Base-by-base conservation (phyloP, 2,888 invertebrate species). In the Drosophila pseudotakahashii region DNA sequence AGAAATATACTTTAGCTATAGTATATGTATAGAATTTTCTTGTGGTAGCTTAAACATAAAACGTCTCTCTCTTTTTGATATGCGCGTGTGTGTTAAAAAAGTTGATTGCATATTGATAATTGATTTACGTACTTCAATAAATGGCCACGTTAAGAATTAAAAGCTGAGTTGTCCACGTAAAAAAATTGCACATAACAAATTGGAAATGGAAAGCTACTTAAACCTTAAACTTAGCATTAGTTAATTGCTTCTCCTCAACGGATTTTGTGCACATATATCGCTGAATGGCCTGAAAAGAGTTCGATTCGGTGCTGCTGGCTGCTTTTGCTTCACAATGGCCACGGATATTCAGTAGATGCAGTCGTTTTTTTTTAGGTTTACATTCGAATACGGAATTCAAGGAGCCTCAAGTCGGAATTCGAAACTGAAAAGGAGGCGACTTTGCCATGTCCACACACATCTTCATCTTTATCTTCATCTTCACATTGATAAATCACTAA, bases 131-230 rank as follows among this genome's bases (percentile, higher is more conserved):
- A 68, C 58, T 39, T 51, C 58, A 59, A 63, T 80, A 72, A 78
- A 84, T 81, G 81, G 85, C 85, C 78, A 79, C 73, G 57, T 64
- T 75, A 61, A 37, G 60, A 86, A 80, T 77, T 83, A 63, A 71
- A 71, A 52, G 51, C 72, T 72, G 72, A 42, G 47, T 54, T 53
- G 54, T 44, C 52, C 61, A 54, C 61, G 44, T 61, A 70, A 61
- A 39, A 30, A 47, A 70, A 61, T 70, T 70, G 70, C 70, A 70
- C 70, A 70, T 70, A 70, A 61, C 70, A 61, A 70, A 62, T 70
- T 69, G 69, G 52, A 69, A 70, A 61, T 62, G 70, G 53, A 48
- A 70, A 70, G 53, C 69, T 54, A 66, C 55, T 66, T 55, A 66
- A 48, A 48, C 6, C 3, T 48, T 47, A 30, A 66, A 66, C 66